phyloP scores from a whole-genome alignment of 2,113 vertebrate genomes.

The Phaetusa simplex region DNA sequence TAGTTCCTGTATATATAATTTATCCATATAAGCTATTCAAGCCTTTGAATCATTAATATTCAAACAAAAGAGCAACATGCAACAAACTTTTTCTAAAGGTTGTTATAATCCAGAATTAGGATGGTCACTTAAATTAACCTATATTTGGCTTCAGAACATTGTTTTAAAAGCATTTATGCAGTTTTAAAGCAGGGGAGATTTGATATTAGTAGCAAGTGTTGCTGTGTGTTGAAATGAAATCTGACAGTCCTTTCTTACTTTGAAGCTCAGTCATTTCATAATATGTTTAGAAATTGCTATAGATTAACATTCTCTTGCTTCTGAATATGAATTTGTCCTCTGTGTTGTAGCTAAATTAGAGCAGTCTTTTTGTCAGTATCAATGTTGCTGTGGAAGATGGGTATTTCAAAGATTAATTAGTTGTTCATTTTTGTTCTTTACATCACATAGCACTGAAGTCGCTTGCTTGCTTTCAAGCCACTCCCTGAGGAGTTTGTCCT shows the following conservation, averaged over 20 bases:
- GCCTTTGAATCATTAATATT: background rate
- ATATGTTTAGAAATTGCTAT: background rate
- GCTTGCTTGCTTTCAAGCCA: background rate
- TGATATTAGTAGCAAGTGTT: background rate
- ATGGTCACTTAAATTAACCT: background rate
- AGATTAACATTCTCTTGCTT: background rate
- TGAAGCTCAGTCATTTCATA: background rate
- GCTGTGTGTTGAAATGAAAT: background rate
- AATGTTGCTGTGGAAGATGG: background rate
- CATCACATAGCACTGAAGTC: background rate
- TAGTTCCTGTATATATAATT: background rate
- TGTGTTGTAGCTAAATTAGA: background rate
- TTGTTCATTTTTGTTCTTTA: background rate
- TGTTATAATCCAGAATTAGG: background rate
- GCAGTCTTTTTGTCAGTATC: background rate
- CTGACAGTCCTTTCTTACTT: background rate
- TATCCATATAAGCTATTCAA: background rate
- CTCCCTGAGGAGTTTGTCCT: background rate
- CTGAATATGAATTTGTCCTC: background rate
- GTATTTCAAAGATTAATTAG: background rate
- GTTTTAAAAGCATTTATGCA: background rate
- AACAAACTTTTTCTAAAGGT: background rate
- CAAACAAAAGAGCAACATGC: background rate
- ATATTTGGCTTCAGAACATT: background rate
- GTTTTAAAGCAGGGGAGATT: background rate